Base-by-base conservation (phyloP, 2,113 vertebrate genomes). In the Chrysemys picta region DNA sequence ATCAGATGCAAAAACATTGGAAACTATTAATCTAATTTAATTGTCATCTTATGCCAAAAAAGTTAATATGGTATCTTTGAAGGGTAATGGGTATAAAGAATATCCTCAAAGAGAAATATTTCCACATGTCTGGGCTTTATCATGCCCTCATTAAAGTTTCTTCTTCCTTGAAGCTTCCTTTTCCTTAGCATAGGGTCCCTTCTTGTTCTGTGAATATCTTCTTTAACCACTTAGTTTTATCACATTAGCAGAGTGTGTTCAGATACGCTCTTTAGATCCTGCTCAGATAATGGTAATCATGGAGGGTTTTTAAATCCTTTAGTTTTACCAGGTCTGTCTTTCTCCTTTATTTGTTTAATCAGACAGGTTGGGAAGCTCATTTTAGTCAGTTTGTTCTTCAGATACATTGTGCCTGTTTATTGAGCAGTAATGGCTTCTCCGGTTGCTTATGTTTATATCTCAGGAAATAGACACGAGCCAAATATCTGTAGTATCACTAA, bases 251-350 rank as follows among this genome's bases (percentile, higher is more conserved):
- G 96, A 94, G 97, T 96, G 93, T 98, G 97, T 97, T 98, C 97
- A 98, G 98, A 98, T 99, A 98, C 97, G 97, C 98, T 97, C 98
- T 98, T 97, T 96, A 98, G 98, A 98, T 99, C 98, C 96, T 97
- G 95, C 97, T 97, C 97, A 97, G 97, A 98, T 99, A 98, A 91
- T 89, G 98, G 98, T 98, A 98, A 89, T 93, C 88, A 65, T 59
- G 93, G 93, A 94, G 92, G 96, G 96, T 96, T 98, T 98, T 98
- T 95, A 98, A 98, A 97, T 97, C 96, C 89, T 97, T 97, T 92
- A 62, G 90, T 85, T 50, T 84, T 80, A 87, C 94, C 90, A 93
- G 72, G 69, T 97, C 94, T 96, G 87, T 69, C 91, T 95, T 97
- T 96, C 87, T 93, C 83, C 13, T 93, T 89, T 89, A 82, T 93